phyloP scores from a whole-genome alignment of 2,113 vertebrate species.

The Hyperoodon ampullatus region DNA sequence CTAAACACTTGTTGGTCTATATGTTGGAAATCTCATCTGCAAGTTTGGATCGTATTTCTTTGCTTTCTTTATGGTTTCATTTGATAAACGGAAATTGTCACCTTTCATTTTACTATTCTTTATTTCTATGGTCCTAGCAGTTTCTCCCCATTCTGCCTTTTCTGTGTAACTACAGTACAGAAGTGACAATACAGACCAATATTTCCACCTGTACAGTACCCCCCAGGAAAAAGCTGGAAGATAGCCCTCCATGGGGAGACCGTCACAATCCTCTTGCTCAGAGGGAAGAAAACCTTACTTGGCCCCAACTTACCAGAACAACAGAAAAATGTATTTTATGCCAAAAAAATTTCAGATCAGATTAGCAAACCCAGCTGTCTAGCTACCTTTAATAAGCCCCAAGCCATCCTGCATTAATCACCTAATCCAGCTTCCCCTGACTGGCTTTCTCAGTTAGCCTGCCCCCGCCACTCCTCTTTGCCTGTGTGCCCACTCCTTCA shows the following conservation, averaged over 20 bases:
- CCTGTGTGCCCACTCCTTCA: neutral
- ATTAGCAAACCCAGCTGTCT: constrained; percentile 37
- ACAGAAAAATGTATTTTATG: neutral
- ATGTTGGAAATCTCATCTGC: neutral
- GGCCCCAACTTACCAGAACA: neutral
- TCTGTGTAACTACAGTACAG: neutral
- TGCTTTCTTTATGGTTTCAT: neutral
- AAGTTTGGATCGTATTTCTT: neutral
- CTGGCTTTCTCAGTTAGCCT: neutral
- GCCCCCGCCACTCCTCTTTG: neutral
- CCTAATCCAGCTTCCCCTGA: neutral
- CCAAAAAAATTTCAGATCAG: neutral
- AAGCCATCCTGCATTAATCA: neutral
- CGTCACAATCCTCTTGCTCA: neutral
- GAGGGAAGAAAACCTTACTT: neutral
- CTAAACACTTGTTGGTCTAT: neutral
- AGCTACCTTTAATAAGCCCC: constrained; percentile 8
- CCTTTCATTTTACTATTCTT: neutral
- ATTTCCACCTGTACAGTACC: neutral
- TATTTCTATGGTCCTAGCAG: neutral
- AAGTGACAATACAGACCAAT: neutral
- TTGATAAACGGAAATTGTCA: neutral
- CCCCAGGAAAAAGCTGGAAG: neutral
- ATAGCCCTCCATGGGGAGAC: neutral
- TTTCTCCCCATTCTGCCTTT: neutral